Evolutionary conservation across 2,113 vertebrate species (phyloP).

Genomic region (Tinamus guttatus): DNA sequence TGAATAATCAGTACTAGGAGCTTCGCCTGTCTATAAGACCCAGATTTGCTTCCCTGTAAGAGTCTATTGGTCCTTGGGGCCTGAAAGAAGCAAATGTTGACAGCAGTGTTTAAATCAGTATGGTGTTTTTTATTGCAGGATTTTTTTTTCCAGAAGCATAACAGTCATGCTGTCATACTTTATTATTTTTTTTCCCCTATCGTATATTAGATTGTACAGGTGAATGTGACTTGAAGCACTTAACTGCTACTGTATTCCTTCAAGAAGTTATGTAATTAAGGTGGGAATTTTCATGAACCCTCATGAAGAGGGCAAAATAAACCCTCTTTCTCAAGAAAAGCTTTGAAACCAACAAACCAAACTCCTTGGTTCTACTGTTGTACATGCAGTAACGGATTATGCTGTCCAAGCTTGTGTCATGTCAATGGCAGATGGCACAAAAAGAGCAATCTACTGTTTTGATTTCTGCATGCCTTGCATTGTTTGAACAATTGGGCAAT

Average conservation of each 20-base stretch:
- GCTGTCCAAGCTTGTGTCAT: background rate
- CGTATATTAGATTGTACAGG: conserved; percentile 53
- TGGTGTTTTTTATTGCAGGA: conserved; percentile 27
- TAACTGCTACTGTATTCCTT: background rate
- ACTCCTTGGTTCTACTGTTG: background rate
- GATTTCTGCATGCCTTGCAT: background rate
- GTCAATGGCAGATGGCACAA: background rate
- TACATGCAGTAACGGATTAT: background rate
- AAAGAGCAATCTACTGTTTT: background rate
- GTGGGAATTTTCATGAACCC: conserved; percentile 14
- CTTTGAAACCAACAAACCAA: background rate
- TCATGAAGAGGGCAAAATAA: no score
- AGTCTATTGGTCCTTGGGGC: conserved; percentile 67
- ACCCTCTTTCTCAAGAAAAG: background rate
- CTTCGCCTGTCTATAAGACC: conserved; percentile 64
- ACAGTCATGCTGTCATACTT: background rate
- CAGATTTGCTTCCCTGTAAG: conserved; percentile 65
- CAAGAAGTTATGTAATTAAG: background rate
- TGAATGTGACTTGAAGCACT: conserved; percentile 24
- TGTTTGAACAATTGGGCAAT: background rate
- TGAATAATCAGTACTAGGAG: conserved; percentile 73
- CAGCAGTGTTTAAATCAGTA: conserved; percentile 73
- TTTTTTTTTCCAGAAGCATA: conserved; percentile 48
- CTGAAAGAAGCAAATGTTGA: conserved; percentile 63
- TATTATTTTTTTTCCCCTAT: background rate